These are phyloP conservation scores for Hippocampus kuda DNA, from an alignment of 2,797 vertebrate genomes.

Conservation along the genomic window DNA sequence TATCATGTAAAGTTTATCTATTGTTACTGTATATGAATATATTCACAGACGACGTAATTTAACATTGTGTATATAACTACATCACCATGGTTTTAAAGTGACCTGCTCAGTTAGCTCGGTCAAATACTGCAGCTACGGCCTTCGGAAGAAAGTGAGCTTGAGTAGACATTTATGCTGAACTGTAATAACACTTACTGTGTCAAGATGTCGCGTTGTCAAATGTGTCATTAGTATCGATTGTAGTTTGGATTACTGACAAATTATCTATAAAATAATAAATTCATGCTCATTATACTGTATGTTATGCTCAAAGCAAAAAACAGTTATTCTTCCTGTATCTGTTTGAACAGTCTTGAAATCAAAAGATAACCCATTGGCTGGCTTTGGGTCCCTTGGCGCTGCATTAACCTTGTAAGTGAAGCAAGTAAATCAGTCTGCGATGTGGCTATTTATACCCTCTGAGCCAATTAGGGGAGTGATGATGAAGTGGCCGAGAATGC, in stretches of 20 bases:
- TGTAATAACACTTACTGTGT: too few relatives aligned
- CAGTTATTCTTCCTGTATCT: not conserved
- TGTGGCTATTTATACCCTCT: slow-evolving; percentile 53
- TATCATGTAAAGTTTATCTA: not conserved
- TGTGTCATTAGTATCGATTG: not conserved
- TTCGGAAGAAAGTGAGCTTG: too few relatives aligned
- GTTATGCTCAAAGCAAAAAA: not conserved
- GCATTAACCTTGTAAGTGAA: slow-evolving; percentile 55
- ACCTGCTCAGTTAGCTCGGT: slow-evolving; percentile 28
- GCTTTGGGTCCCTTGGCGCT: slow-evolving; percentile 21
- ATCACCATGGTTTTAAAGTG: slow-evolving; percentile 44
- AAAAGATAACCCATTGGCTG: slow-evolving; percentile 15
- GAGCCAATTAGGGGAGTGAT: slow-evolving; percentile 54
- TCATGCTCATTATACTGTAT: not conserved
- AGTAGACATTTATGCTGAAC: too few relatives aligned
- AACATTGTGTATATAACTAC: slow-evolving; percentile 9
- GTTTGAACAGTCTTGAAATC: not conserved
- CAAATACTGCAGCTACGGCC: slow-evolving; percentile 17
- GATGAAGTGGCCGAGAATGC: slow-evolving; percentile 40
- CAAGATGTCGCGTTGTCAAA: too few relatives aligned
- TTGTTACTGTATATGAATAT: too few relatives aligned
- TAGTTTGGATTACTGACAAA: not conserved
- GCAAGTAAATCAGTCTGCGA: slow-evolving; percentile 49
- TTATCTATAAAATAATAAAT: not conserved
- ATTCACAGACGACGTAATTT: too few relatives aligned